Percentiles rank a stretch among this genome's conserved stretches.
Evolutionary conservation across 2,888 invertebrate genomes (phyloP).

Genomic region (Eilema griseolum): DNA sequence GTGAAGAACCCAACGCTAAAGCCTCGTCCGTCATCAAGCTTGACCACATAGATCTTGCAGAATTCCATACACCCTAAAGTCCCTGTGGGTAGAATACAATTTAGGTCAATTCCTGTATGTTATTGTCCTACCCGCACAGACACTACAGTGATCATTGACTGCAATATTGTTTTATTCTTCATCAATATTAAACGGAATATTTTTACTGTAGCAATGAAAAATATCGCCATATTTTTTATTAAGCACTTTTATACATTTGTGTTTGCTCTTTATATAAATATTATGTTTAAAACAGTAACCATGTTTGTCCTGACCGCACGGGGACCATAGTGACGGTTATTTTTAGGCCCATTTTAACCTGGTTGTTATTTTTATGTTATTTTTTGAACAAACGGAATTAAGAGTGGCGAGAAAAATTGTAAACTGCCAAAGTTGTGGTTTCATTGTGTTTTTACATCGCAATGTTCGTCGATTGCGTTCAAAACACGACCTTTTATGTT

Average conservation of each 20-base stretch:
- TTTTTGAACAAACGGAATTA: constrained; percentile 32
- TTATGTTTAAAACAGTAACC: neutral
- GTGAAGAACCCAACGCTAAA: too few relatives aligned
- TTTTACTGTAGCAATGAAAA: neutral
- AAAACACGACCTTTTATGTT: constrained; percentile 26
- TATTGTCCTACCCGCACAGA: too few relatives aligned
- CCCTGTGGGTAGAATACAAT: too few relatives aligned
- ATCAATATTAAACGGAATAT: neutral
- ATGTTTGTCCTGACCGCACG: constrained; percentile 9
- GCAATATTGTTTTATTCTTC: too few relatives aligned
- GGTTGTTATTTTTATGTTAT: constrained; percentile 13
- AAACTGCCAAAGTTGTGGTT: constrained; percentile 24
- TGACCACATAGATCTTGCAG: too few relatives aligned
- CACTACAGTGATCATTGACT: too few relatives aligned
- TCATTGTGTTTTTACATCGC: constrained; percentile 43
- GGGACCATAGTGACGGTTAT: too few relatives aligned
- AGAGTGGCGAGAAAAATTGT: constrained; percentile 30
- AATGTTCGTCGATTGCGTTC: constrained; percentile 19
- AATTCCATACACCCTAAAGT: too few relatives aligned
- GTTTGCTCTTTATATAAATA: neutral
- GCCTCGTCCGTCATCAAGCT: too few relatives aligned
- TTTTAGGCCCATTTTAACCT: constrained; percentile 23
- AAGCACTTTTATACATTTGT: neutral
- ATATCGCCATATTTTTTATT: neutral
- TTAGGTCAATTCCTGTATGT: too few relatives aligned